Evolutionary conservation across 2,797 vertebrate species (phyloP).

Genomic region (Acipenser oxyrinchus): DNA sequence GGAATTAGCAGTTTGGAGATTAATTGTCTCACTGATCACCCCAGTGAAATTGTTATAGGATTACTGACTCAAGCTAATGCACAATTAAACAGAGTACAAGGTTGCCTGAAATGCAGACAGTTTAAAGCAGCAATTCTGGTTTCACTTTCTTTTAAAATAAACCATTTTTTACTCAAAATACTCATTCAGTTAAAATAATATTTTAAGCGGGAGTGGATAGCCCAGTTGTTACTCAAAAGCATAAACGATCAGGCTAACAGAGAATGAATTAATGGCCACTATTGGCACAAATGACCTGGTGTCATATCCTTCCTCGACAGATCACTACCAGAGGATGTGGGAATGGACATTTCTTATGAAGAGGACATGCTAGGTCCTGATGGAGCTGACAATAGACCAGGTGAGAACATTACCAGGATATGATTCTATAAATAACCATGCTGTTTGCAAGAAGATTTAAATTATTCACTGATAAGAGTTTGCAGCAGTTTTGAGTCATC

Average conservation of each 20-base stretch:
- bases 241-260: not conserved
- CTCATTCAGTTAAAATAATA: too few relatives aligned
- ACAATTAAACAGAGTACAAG: not conserved
- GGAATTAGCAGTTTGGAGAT: not conserved
- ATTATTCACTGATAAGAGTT: too few relatives aligned
- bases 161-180: too few relatives aligned
- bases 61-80: not conserved
- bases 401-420: conserved; percentile 42
- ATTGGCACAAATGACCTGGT: conserved; percentile 12
- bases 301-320: conserved; percentile 29
- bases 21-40: not conserved
- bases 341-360: conserved; percentile 69
- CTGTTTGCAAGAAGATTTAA: too few relatives aligned
- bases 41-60: not conserved
- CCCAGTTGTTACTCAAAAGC: too few relatives aligned
- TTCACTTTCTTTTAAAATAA: too few relatives aligned
- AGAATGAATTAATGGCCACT: not conserved
- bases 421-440: too few relatives aligned
- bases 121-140: too few relatives aligned
- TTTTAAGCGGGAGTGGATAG: too few relatives aligned
- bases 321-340: conserved; percentile 54
- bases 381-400: conserved; percentile 70
- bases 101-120: not conserved
- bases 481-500: too few relatives aligned
- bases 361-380: conserved; percentile 57